Base-by-base conservation (phyloP, 2,888 invertebrate genomes). In the Drosophila algonquin region DNA sequence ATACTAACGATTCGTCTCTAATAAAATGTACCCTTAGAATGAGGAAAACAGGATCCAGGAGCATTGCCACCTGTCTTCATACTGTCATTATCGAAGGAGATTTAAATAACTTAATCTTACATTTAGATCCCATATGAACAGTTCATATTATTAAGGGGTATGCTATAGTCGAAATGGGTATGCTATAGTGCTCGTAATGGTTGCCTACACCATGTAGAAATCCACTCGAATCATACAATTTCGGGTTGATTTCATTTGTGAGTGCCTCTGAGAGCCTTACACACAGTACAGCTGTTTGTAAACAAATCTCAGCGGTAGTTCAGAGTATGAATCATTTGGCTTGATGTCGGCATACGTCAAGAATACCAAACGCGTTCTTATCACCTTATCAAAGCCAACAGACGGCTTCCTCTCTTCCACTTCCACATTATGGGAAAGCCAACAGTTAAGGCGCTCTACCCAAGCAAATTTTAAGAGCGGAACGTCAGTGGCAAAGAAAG, bases 381-480 rank as follows among this genome's bases (percentile, higher is more conserved):
- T 40, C 18, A 16, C 32, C 47, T 62, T 56, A 67, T 70, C 48
- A 30, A n/a, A 44, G 24, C 44, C 57, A 57, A 57, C 51, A 51
- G 50, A 27, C 48, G 12, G 40, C 30, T 24, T 18, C 55, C 54
- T 60, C 16, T 30, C 32, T 27, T 68, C 2, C 24, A 58, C 51
- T 69, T 54, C 27, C 32, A n/a, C 18, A 63, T 2, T 5, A 51
- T 27, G 21, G n/a, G 51, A 70, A 46, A 56, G 7, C 57, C 27
- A 32, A 44, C 30, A 52, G 24, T 30, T 30, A 52, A 46, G 50
- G 52, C 35, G 48, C 40, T 18, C 32, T 35, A 30, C 50, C 45
- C 46, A 21, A 16, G 24, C 14, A 45, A 61, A 58, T 60, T 59
- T 14, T 14, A 40, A 40, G 6, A 14, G 14, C 40, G 24, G 57